Percentiles rank a stretch among this genome's conserved stretches.
Evolutionary conservation across 1,140 invertebrate species (phyloP).

Genomic region (Notospermus geniculatus): DNA sequence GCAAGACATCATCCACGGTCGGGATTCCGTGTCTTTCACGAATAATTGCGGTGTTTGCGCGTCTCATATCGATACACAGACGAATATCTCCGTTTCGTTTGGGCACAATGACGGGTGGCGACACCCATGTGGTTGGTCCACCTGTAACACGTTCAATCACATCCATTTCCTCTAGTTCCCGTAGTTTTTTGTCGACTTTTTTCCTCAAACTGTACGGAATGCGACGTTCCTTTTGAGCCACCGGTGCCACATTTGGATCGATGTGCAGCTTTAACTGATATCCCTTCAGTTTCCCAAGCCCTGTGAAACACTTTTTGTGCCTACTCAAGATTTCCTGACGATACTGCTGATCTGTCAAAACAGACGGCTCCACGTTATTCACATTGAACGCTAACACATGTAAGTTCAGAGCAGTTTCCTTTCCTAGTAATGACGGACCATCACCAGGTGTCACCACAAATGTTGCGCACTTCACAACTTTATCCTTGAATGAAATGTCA

Average conservation of each 20-base stretch:
- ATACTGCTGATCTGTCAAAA: neutral
- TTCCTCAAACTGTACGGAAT: constrained; percentile 20
- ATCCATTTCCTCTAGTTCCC: constrained; percentile 24
- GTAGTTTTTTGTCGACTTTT: constrained; percentile 25
- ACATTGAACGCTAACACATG: constrained; percentile 2
- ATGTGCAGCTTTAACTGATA: constrained; percentile 13
- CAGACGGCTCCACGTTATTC: constrained; percentile 8
- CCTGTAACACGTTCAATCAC: constrained; percentile 31
- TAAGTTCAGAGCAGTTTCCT: constrained; percentile 10
- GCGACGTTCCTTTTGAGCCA: constrained; percentile 5
- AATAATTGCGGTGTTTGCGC: constrained; percentile 30
- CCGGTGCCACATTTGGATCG: constrained; percentile 14
- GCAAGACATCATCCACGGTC: constrained; percentile 31
- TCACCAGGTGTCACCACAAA: constrained; percentile 17
- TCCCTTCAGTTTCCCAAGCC: constrained; percentile 12
- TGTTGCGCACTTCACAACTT: constrained; percentile 2
- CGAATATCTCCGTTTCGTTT: constrained; percentile 34
- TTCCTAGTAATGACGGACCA: constrained; percentile 11
- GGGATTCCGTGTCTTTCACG: constrained; percentile 29
- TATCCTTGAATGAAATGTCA: constrained; percentile 2
- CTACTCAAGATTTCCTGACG: neutral
- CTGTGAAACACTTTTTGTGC: constrained; percentile 13
- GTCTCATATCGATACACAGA: constrained; percentile 32
- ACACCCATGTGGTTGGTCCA: constrained; percentile 36
- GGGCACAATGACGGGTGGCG: constrained; percentile 32